These are phyloP conservation scores for Pelecanoides urinatrix DNA, from an alignment of 2,113 vertebrate genomes.

Conservation along the genomic window DNA sequence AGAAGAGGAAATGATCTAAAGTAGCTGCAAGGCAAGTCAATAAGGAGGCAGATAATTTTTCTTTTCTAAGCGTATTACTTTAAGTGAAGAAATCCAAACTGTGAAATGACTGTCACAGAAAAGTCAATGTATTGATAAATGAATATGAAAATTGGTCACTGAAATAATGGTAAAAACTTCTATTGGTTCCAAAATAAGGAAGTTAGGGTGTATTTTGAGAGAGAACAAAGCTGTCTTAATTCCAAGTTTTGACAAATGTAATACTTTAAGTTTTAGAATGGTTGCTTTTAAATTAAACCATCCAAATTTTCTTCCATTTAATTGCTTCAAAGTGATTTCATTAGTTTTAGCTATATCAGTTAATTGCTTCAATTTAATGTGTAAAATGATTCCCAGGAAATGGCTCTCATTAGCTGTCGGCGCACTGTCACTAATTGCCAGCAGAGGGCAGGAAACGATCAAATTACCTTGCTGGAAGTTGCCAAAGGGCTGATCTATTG, in stretches of 20 bases:
- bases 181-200: neutral
- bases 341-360: neutral
- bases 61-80: neutral
- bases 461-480: neutral
- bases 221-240: neutral
- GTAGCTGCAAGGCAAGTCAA: neutral
- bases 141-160: neutral
- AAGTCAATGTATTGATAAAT: neutral
- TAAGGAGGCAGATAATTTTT: neutral
- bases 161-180: neutral
- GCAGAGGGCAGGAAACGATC: constrained; percentile 20
- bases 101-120: neutral
- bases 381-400: neutral
- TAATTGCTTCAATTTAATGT: neutral
- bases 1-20: neutral
- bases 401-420: neutral
- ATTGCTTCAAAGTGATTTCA: neutral
- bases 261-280: neutral
- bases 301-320: neutral
- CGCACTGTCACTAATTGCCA: neutral
- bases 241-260: neutral
- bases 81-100: neutral
- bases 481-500: accelerated
- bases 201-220: neutral
- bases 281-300: neutral